phyloP scores from a whole-genome alignment of 2,113 vertebrate genomes.

The Paedocypris sp. region DNA sequence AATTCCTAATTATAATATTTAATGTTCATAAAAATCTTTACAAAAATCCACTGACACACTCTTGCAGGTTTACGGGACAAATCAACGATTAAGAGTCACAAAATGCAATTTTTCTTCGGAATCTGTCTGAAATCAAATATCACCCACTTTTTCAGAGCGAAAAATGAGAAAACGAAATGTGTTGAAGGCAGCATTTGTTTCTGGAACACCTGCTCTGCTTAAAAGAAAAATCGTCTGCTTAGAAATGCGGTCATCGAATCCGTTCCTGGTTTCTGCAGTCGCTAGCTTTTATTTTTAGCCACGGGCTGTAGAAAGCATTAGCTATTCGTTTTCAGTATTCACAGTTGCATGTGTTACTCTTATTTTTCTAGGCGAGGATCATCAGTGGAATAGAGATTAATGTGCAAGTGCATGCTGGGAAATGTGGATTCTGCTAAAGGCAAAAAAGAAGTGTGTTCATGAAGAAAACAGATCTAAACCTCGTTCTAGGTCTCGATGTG shows the following conservation, averaged over 20 bases:
- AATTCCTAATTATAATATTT: too few relatives aligned
- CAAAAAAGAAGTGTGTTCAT: neutral
- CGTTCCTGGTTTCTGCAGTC: constrained; percentile 15
- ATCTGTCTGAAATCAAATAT: neutral
- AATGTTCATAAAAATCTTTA: too few relatives aligned
- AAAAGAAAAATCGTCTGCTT: neutral
- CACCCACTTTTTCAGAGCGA: neutral
- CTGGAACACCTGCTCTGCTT: neutral
- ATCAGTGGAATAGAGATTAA: constrained; percentile 12
- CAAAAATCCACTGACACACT: too few relatives aligned
- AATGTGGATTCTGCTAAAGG: constrained; percentile 1
- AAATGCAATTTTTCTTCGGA: too few relatives aligned
- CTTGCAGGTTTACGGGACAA: too few relatives aligned
- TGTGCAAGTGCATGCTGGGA: constrained; percentile 10
- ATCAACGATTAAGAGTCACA: too few relatives aligned
- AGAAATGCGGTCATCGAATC: constrained; percentile 13
- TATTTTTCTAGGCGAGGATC: neutral
- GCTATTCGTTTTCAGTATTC: constrained; percentile 18
- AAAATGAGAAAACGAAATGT: neutral
- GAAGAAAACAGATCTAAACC: too few relatives aligned
- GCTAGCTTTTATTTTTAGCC: constrained; percentile 16
- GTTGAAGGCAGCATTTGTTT: neutral
- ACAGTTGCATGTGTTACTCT: neutral
- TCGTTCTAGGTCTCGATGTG: too few relatives aligned
- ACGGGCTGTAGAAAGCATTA: constrained; percentile 11